phyloP scores from a whole-genome alignment of 2,113 vertebrate genomes.

The Lepisosteus osseus region DNA sequence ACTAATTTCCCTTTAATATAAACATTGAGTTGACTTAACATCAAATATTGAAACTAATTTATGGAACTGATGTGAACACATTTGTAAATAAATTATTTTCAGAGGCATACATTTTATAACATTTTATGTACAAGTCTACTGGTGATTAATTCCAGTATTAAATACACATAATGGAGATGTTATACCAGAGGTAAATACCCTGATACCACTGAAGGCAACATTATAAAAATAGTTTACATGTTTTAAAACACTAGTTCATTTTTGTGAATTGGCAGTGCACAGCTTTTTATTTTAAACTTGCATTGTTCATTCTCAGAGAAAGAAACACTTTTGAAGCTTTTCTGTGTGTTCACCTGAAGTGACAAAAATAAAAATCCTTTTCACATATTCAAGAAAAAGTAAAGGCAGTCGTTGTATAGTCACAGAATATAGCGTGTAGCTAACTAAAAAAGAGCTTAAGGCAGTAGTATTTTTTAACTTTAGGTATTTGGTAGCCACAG shows the following conservation, averaged over 20 bases:
- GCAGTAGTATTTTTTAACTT: slow-evolving; percentile 37
- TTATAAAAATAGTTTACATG: slow-evolving; percentile 55
- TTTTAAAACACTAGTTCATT: slow-evolving; percentile 63
- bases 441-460: slow-evolving; percentile 30
- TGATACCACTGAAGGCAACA: slow-evolving; percentile 68
- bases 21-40: slow-evolving; percentile 54
- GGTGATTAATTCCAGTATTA: slow-evolving; percentile 86
- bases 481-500: slow-evolving; percentile 19
- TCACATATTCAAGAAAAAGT: slow-evolving; percentile 20
- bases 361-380: slow-evolving; percentile 6
- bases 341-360: too few relatives aligned
- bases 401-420: slow-evolving; percentile 35
- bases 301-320: slow-evolving; percentile 59
- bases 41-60: slow-evolving; percentile 36
- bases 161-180: slow-evolving; percentile 78
- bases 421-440: slow-evolving; percentile 35
- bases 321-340: slow-evolving; percentile 23
- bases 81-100: slow-evolving; percentile 89
- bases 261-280: slow-evolving; percentile 77
- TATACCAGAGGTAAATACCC: slow-evolving; percentile 70
- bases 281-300: slow-evolving; percentile 74
- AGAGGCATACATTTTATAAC: slow-evolving; percentile 78
- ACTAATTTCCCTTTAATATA: slow-evolving; percentile 70
- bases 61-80: slow-evolving; percentile 50
- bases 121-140: slow-evolving; percentile 81